Percentiles rank a stretch among this genome's conserved stretches.
These are phyloP conservation scores for Halictus ligatus DNA, from an alignment of 2,888 invertebrate genomes.

Conservation along the genomic window DNA sequence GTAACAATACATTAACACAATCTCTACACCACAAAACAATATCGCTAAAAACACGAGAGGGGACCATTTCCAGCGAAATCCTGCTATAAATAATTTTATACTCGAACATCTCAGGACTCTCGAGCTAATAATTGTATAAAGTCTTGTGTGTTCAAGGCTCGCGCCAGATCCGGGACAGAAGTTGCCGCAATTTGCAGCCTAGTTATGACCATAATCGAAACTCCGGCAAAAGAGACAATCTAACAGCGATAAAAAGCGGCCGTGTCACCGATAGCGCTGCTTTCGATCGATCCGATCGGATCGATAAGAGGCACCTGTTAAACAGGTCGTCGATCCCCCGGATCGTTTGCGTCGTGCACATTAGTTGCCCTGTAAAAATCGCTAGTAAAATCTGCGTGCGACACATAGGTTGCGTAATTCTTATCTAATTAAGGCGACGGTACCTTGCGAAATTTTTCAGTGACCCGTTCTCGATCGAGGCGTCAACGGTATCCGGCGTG, in stretches of 20 bases:
- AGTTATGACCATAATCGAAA: background rate
- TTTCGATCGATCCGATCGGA: conserved; percentile 41
- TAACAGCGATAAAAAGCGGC: background rate
- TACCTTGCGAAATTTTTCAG: background rate
- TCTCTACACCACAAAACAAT: background rate
- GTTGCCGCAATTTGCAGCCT: background rate
- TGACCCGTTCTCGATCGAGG: background rate
- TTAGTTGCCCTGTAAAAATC: background rate
- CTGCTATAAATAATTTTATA: background rate
- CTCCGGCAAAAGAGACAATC: background rate
- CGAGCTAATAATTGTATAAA: background rate
- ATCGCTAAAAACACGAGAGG: background rate
- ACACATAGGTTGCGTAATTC: background rate
- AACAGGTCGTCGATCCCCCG: conserved; percentile 6
- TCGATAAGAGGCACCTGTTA: background rate
- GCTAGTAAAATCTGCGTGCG: background rate
- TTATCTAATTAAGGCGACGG: background rate
- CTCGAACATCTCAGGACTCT: background rate
- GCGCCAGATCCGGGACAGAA: background rate
- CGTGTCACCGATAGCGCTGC: background rate
- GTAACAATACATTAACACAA: background rate
- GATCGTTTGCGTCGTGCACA: background rate
- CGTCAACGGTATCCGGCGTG: background rate
- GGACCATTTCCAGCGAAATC: background rate
- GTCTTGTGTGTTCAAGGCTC: background rate